A percentile compares a stretch with the other conserved stretches of the same genome.
Conservation (phyloP, 2,113 vertebrate species). For the Apaloderma vittatum region DNA sequence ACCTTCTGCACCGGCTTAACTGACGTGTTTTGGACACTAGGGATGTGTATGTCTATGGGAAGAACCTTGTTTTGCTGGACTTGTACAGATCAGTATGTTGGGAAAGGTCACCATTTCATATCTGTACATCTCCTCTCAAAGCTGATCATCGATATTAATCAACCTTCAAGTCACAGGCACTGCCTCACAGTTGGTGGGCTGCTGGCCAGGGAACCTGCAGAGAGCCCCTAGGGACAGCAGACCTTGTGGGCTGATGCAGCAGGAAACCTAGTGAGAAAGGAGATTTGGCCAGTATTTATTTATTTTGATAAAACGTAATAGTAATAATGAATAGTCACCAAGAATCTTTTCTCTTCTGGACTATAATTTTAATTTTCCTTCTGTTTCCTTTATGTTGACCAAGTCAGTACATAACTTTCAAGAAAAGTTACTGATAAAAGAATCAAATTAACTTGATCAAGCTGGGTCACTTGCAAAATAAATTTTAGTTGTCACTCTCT, state of each 20-base stretch:
- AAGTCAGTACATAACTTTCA: background rate
- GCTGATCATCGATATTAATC: background rate
- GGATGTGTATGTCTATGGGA: background rate
- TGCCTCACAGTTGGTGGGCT: background rate
- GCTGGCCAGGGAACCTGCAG: background rate
- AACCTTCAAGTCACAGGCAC: background rate
- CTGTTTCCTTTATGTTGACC: background rate
- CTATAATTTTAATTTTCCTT: background rate
- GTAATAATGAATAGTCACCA: background rate
- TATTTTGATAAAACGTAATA: background rate
- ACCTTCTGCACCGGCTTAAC: background rate
- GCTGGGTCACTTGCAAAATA: background rate
- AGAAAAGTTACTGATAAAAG: background rate
- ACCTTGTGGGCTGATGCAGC: background rate
- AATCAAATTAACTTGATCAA: background rate
- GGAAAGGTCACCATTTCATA: background rate
- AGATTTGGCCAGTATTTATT: background rate
- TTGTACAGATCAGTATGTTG: background rate
- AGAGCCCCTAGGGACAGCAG: background rate
- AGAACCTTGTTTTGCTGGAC: background rate
- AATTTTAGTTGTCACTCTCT: background rate
- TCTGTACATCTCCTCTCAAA: background rate
- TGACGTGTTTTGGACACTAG: background rate
- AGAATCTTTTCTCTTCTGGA: background rate
- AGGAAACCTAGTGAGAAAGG: background rate